Percentiles rank a stretch among this genome's conserved stretches.
phyloP scores from a whole-genome alignment of 2,888 invertebrate genomes.

The Oligia latruncula region DNA sequence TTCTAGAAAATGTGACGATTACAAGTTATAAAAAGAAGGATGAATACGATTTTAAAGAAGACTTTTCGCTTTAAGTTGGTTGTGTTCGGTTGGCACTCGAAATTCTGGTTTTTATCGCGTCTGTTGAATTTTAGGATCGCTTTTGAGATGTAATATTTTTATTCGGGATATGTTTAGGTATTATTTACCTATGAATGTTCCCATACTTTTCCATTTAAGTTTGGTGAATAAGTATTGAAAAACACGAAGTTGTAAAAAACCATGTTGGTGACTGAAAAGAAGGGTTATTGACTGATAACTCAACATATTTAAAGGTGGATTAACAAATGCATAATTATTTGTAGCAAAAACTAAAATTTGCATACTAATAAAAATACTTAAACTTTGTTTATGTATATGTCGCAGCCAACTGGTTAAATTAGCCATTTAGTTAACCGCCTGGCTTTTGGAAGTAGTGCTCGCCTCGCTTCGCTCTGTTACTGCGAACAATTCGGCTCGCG shows the following conservation, averaged over 20 bases:
- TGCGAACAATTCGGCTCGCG: too few species aligned
- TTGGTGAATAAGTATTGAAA: background rate
- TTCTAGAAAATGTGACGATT: slow-evolving; percentile 91
- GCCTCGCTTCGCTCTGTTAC: too few species aligned
- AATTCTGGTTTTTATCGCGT: background rate
- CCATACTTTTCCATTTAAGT: too few species aligned
- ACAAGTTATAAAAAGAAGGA: slow-evolving; percentile 84
- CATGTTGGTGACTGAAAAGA: too few species aligned
- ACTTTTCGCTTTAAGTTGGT: slow-evolving; percentile 82
- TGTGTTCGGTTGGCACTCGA: background rate
- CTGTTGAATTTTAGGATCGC: background rate
- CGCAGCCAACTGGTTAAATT: too few species aligned
- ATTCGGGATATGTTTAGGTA: background rate
- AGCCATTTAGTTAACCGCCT: too few species aligned
- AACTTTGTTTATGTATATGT: background rate
- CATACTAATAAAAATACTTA: background rate
- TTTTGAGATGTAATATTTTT: background rate
- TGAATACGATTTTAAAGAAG: slow-evolving; percentile 91
- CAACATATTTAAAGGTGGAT: background rate
- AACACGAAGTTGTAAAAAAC: background rate
- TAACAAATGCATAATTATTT: background rate
- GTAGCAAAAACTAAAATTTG: background rate
- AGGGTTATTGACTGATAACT: background rate
- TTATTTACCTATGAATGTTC: background rate
- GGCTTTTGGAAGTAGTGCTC: too few species aligned